Base-by-base conservation (phyloP, 2,888 invertebrate genomes). In the Neoascia interrupta region DNA sequence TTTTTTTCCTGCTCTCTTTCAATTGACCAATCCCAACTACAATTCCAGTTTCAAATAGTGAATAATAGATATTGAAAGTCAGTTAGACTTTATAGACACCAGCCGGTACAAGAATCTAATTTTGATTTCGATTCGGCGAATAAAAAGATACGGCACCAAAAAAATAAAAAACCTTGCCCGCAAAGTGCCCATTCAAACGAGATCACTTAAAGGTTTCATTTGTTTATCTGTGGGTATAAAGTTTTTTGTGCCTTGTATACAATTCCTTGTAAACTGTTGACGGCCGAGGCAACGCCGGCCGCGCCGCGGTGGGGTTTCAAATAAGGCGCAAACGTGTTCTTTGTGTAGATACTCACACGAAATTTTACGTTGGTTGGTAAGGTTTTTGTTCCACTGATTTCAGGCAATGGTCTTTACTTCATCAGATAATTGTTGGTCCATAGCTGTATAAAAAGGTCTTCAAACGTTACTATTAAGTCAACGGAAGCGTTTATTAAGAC, bases 391-490 rank as follows among this genome's bases (percentile, higher is more conserved):
- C 47, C 26, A 45, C 31, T 26, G 13, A n/a, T 15, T 45, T 13
- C 43, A 43, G 36, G 43, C 53, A 23, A 11, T 21, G 15, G 41
- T 53, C 47, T 49, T 49, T 28, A 56, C 41, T 64, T 51, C 63
- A 76, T 70, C 69, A 64, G 75, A 70, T 76, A 61, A 56, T 76
- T 76, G 51, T 76, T 49, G 36, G 63, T 37, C 28, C 56, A 63
- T 70, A 63, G n/a, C n/a, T n/a, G n/a, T n/a, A 64, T 37, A 37
- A 36, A 37, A 61, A 54, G 47, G 54, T 28, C 16, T 54, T 51
- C 5, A 43, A 61, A 51, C 47, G n/a, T n/a, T n/a, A n/a, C n/a
- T n/a, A 39, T 53, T 28, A 54, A 31, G 23, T 4, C 10, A 58
- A 26, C 41, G 26, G 66, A 73, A 73, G 66, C 45, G 18, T 37